Evolutionary conservation across 2,113 vertebrate genomes (phyloP).

Genomic region (Protomyctophum bolini): DNA sequence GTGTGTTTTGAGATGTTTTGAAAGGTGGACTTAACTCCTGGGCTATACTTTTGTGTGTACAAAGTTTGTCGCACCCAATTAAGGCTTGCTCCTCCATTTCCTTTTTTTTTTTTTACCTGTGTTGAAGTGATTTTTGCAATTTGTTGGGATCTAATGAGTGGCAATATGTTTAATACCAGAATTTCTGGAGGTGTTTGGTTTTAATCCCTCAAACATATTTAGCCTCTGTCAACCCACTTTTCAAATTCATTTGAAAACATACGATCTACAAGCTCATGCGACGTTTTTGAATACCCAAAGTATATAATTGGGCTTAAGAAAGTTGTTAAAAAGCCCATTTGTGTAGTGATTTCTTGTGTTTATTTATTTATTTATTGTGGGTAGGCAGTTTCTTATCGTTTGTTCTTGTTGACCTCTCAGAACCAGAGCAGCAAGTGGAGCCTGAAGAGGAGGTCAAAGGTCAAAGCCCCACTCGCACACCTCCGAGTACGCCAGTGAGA

Average conservation of each 20-base stretch:
- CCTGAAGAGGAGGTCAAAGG: slow-evolving; percentile 78
- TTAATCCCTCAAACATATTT: too few species aligned
- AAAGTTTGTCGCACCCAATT: slow-evolving; percentile 25
- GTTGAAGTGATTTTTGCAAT: slow-evolving; percentile 8
- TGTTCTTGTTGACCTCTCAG: slow-evolving; percentile 43
- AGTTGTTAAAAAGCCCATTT: background rate
- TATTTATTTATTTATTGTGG: background rate
- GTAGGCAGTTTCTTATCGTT: background rate
- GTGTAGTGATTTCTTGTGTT: background rate
- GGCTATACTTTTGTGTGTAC: slow-evolving; percentile 14
- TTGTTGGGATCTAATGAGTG: too few species aligned
- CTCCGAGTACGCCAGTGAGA: slow-evolving; percentile 88
- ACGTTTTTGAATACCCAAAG: too few species aligned
- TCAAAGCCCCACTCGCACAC: slow-evolving; percentile 81
- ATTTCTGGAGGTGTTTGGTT: too few species aligned
- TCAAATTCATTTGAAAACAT: too few species aligned
- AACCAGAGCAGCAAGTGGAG: slow-evolving; percentile 71
- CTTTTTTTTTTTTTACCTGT: slow-evolving; percentile 10
- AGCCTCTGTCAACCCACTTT: too few species aligned
- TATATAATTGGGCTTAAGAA: too few species aligned
- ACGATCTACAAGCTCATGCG: too few species aligned
- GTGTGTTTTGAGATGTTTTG: background rate
- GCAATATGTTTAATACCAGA: too few species aligned
- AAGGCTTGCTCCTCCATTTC: slow-evolving; percentile 22
- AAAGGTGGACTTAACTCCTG: slow-evolving; percentile 15